Evolutionary conservation across 2,888 invertebrate species (phyloP), one percentile per base, ranked within the genome.

Genomic region (Stictocephala bisonia): DNA sequence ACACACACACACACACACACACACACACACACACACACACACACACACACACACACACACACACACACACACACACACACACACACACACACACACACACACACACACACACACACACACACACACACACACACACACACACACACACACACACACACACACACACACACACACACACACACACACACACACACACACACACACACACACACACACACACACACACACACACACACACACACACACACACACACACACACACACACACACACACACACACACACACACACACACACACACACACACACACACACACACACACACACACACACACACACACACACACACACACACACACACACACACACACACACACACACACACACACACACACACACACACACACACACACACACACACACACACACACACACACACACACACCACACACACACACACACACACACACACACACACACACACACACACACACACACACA

Each of bases 221-320:
- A 44, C 44, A 44, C 44, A 44, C 44, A 44, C 44, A 44, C 44
- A 44, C 44, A 44, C 44, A 44, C 44, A 44, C 44, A 44, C 44
- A 44, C 44, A 44, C 44, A 44, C 44, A 44, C 44, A 44, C 44
- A 44, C 44, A 44, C 44, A 44, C 44, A 44, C 44, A 44, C 44
- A 44, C 44, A 44, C 44, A 44, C 44, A 44, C 44, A 44, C 44
- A 44, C 44, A 44, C 44, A 44, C 44, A 44, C 44, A 44, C 44
- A 44, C 44, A 44, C 44, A 44, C 44, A 44, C 44, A 44, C 44
- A 44, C 44, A 44, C 44, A 44, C 44, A 44, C 44, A 44, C 44
- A 44, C 44, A 44, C 44, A 44, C 44, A 44, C 44, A 44, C 44
- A 44, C 44, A 44, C 44, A 44, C 44, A 44, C 44, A 44, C 44